phyloP scores from a whole-genome alignment of 2,113 vertebrate species.

The Hydrochoerus hydrochaeris region DNA sequence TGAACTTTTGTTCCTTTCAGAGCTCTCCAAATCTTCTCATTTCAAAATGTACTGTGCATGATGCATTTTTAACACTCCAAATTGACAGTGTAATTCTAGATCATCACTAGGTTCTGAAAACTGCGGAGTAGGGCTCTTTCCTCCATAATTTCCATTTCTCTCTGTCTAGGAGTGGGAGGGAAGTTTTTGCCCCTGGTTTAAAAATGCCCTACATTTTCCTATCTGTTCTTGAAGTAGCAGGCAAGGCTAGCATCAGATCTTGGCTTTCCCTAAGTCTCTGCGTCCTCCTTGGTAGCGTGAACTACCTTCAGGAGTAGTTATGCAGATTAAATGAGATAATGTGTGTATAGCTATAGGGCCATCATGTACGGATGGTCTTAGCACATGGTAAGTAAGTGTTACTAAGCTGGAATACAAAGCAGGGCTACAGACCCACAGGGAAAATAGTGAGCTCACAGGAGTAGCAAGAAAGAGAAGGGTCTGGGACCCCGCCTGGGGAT shows the following conservation, averaged over 20 bases:
- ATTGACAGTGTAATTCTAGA: constrained; percentile 71
- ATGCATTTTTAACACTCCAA: constrained; percentile 58
- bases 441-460: not conserved
- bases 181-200: constrained; percentile 32
- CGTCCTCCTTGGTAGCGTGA: not conserved
- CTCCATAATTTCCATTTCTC: constrained; percentile 53
- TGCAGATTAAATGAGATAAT: not conserved
- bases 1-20: constrained; percentile 63
- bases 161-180: constrained; percentile 48
- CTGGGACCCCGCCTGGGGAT: not conserved
- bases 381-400: not conserved
- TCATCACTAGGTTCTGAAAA: constrained; percentile 53
- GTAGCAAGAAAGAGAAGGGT: not conserved
- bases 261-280: constrained; percentile 23
- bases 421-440: not conserved
- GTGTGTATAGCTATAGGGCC: not conserved
- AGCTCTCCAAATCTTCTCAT: constrained; percentile 51
- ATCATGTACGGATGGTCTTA: not conserved
- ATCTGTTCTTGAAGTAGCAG: not conserved
- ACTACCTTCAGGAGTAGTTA: not conserved
- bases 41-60: constrained; percentile 53
- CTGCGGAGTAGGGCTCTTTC: not conserved
- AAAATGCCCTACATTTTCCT: constrained; percentile 34
- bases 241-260: constrained; percentile 35
- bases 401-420: not conserved